phyloP scores from a whole-genome alignment of 2,797 vertebrate species.

The Peromyscus attwateri region DNA sequence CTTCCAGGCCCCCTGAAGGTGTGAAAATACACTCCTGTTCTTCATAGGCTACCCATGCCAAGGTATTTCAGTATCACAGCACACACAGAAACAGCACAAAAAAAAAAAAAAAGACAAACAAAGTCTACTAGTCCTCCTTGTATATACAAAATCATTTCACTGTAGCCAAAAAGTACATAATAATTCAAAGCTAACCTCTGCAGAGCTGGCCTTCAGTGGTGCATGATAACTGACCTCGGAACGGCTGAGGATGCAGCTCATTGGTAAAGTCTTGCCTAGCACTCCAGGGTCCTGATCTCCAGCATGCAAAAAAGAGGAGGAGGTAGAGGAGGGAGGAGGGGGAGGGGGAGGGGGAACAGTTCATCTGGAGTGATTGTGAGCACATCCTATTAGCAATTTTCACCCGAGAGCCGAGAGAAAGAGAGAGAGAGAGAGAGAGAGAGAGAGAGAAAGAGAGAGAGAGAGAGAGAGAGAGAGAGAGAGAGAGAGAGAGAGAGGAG shows the following conservation, averaged over 20 bases:
- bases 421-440: no score
- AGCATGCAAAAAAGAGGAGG: background rate
- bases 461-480: no score
- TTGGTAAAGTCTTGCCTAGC: background rate
- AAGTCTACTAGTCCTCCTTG: background rate
- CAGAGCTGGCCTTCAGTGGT: background rate
- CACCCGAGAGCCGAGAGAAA: no score
- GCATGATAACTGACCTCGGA: background rate
- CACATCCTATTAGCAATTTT: background rate
- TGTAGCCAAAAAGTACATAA: background rate
- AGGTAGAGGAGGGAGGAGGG: fast-evolving
- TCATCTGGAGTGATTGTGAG: background rate
- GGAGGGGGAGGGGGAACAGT: background rate
- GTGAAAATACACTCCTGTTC: background rate
- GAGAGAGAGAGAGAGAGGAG: background rate
- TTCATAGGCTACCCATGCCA: background rate
- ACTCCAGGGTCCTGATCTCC: background rate
- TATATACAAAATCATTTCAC: background rate
- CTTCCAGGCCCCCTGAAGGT: background rate
- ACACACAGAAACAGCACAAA: background rate
- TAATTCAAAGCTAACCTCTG: background rate
- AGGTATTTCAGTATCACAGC: background rate
- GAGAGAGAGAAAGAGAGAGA: no score
- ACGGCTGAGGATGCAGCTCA: background rate
- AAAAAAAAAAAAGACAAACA: background rate